Conservation (phyloP, 2,113 vertebrate species). For the Myrmophylax atrothorax region DNA sequence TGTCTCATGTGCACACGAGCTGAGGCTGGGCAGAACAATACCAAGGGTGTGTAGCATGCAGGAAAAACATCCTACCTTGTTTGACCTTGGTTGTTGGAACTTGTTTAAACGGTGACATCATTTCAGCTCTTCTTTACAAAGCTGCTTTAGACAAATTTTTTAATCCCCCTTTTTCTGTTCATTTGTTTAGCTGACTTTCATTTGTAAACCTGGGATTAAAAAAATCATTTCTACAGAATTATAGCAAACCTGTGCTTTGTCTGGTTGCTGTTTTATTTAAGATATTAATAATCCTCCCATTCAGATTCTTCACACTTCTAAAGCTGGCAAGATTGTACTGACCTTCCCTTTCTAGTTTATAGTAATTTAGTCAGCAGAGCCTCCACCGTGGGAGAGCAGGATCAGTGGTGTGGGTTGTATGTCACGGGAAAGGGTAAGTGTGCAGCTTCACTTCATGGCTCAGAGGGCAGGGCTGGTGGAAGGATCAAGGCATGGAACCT, state of each 20-base stretch:
- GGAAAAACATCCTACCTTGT: background rate
- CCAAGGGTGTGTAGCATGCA: background rate
- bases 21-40: background rate
- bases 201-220: constrained; percentile 47
- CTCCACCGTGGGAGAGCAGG: background rate
- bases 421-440: background rate
- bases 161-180: constrained; percentile 52
- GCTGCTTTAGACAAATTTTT: constrained; percentile 47
- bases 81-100: constrained; percentile 15
- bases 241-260: background rate
- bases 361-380: background rate
- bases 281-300: constrained; percentile 21
- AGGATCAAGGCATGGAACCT: background rate
- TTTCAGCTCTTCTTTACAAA: constrained; percentile 52
- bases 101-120: constrained; percentile 22
- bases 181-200: constrained; percentile 39
- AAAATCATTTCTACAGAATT: constrained; percentile 37
- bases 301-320: background rate
- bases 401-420: background rate
- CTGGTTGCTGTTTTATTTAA: constrained; percentile 8
- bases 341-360: background rate
- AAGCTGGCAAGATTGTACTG: background rate
- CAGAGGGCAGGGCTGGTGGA: background rate
- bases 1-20: background rate
- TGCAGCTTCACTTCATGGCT: background rate